Evolutionary conservation across 2,888 invertebrate genomes (phyloP), one percentile per base, ranked within the genome.

Genomic region (Deroplatys truncata): DNA sequence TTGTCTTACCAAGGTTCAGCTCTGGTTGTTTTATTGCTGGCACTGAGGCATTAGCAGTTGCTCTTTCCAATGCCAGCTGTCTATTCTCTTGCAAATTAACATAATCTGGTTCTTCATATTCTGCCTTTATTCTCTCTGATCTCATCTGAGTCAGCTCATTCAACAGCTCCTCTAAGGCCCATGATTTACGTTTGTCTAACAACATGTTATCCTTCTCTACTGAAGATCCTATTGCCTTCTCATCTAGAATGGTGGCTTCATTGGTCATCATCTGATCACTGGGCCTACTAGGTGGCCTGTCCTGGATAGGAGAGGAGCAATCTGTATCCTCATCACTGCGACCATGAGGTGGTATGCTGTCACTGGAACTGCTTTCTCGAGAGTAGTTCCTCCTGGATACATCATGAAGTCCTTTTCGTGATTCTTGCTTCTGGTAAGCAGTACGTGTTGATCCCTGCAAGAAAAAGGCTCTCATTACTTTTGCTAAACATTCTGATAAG

Each of bases 121-220:
- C 56, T 20, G 20, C 25, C 56, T 72, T 72, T 20, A 72, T 88
- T n/a, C 84, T 84, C 56, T 84, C 84, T 16, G 82, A 10, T 35
- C 83, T 87, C 82, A 87, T 87, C 15, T 87, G 82, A 7, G 87
- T 31, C 83, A 93, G 90, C 90, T 93, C 93, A 13, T 92, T 91
- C 92, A 93, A 92, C 9, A 93, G 91, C 56, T 92, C 92, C 89
- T 93, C 93, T 15, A 93, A 92, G 20, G 92, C 93, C 93, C 93
- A 93, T 84, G 92, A 92, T 90, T 92, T 92, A 35, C 93, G 91
- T 86, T 92, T 92, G 88, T 93, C 93, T 72, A 92, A 91, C 56
- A 93, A 91, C 56, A 92, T 91, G 84, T 91, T 91, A 28, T 91
- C 84, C 10, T 20, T 72, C 56, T 72, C 20, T 25, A 5, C 20